Conservation (phyloP, 2,797 vertebrate species). For the Anguilla megastoma region DNA sequence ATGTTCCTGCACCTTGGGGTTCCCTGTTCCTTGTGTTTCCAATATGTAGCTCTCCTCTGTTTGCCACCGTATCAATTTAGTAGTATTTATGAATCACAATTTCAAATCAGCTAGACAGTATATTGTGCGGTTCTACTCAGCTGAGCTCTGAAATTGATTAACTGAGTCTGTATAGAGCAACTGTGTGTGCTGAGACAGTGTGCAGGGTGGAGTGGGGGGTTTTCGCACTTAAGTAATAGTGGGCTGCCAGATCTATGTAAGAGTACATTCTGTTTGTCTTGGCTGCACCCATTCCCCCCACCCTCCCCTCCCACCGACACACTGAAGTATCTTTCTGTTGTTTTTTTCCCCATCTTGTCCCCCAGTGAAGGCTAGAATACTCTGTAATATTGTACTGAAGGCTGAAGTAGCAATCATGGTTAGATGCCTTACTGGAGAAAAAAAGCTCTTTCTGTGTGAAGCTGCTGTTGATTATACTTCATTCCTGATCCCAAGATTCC, state of each 20-base stretch:
- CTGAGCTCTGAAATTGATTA: neutral
- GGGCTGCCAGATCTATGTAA: neutral
- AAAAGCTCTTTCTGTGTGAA: neutral
- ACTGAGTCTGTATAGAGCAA: neutral
- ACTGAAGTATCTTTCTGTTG: neutral
- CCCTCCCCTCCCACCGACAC: neutral
- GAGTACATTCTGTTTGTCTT: neutral
- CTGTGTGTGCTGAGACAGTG: neutral
- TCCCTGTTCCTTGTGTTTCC: too few relatives aligned
- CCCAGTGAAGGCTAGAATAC: neutral
- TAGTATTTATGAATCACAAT: too few relatives aligned
- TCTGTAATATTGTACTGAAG: neutral
- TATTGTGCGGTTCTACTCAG: neutral
- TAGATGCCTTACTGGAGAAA: neutral
- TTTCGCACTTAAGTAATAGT: neutral
- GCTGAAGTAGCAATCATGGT: neutral
- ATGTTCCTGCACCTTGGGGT: neutral
- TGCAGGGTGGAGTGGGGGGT: neutral
- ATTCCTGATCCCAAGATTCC: neutral
- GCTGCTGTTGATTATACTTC: neutral
- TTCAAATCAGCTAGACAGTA: neutral
- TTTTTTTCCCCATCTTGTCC: neutral
- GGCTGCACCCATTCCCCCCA: neutral
- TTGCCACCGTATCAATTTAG: conserved; percentile 4
- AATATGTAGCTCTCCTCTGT: too few relatives aligned